Evolutionary conservation across 2,113 vertebrate species (phyloP), one percentile per base, ranked within the genome.

Genomic region (Callospermophilus lateralis): DNA sequence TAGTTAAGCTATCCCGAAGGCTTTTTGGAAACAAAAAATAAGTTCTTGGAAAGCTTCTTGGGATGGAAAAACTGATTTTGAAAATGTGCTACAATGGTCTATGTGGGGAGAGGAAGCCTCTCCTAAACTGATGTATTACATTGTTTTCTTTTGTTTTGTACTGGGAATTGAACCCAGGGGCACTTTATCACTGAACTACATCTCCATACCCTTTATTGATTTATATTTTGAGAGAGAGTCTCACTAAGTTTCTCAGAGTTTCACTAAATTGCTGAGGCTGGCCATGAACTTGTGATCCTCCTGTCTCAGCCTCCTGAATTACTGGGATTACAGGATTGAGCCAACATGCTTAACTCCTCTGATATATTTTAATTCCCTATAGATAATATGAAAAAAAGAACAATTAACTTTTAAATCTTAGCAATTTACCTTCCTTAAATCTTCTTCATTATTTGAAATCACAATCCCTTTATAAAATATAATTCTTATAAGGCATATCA

Each of bases 331-430:
- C 8, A 26, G 58, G 58, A 0, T 8, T 24, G 9, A 63, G 61
- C 58, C 24, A 61, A 9, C 58, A 61, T 26, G 15, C 58, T 20
- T 24, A 24, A 24, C 24, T 61, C 24, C 28, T 91, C 65, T 70
- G 7, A 45, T 78, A 2, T 76, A 58, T 39, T 72, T 61, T 92
- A 61, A 92, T 51, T 96, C 6, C 63, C 37, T 15, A 84, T 24
- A 83, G 55, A 96, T 15, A 89, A 84, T 8, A 74, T 77, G 4
- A 80, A 96, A 12, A 80, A 96, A 9, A 90, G 81, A 55, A 9
- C 24, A 94, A 86, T 86, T 92, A 10, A 76, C 67, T 92, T 74
- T 84, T 53, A 96, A 86, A 48, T 42, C n/a, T 63, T 30, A 93
- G 65, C 6, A 84, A 90, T 80, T 97, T 84, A 89, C 22, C 22